Conservation (phyloP, 1,140 invertebrate genomes). For the Heliconius nattereri region DNA sequence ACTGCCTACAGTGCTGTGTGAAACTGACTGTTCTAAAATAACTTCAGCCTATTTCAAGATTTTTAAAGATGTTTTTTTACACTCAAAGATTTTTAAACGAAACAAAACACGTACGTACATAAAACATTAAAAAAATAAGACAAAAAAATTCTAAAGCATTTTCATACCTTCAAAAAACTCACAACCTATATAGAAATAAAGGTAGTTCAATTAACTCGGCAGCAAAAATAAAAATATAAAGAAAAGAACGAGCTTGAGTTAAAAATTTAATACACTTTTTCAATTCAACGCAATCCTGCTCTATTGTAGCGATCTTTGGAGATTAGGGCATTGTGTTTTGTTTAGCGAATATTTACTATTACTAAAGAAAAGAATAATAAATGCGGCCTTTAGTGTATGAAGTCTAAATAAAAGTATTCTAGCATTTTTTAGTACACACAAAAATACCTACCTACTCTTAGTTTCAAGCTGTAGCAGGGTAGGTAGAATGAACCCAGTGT, state of each 20-base stretch:
- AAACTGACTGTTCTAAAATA: too few relatives aligned
- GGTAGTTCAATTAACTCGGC: neutral
- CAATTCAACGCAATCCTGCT: constrained; percentile 14
- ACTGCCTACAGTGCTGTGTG: too few relatives aligned
- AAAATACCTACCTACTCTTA: too few relatives aligned
- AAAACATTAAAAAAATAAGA: too few relatives aligned
- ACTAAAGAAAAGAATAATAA: neutral
- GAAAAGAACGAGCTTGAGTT: constrained; percentile 19
- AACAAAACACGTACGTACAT: too few relatives aligned
- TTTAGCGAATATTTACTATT: neutral
- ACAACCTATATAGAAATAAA: neutral
- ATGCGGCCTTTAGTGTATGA: too few relatives aligned
- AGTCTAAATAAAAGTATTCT: neutral
- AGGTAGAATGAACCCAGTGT: too few relatives aligned
- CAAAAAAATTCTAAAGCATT: too few relatives aligned
- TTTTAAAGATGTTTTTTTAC: too few relatives aligned
- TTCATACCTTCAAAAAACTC: neutral
- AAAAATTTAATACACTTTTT: constrained; percentile 37
- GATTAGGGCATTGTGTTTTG: neutral
- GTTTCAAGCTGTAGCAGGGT: neutral
- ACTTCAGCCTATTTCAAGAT: too few relatives aligned
- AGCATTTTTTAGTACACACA: too few relatives aligned
- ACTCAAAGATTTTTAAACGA: too few relatives aligned
- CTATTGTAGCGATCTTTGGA: constrained; percentile 20
- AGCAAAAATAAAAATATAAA: neutral